Evolutionary conservation across 2,113 vertebrate genomes (phyloP), one percentile per base, ranked within the genome.

Genomic region (Festucalex cinctus): DNA sequence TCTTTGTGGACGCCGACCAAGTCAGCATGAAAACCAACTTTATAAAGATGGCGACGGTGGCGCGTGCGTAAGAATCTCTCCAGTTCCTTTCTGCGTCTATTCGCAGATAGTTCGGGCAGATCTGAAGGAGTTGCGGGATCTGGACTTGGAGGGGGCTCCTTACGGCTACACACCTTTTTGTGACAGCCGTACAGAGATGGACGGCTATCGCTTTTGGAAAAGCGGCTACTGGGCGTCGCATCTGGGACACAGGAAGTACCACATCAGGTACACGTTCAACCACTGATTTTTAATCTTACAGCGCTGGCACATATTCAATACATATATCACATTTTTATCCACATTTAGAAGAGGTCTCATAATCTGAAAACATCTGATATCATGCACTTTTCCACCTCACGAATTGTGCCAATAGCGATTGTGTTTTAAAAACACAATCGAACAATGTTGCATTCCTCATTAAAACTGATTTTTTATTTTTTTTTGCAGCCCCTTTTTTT

Each of bases 1-100:
- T 99, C 87, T 98, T 99, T 88, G 96, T 99, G 0, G 97, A 99
- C 66, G 97, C 97, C 19, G 96, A 98, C 84, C 97, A 98, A 95
- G 97, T 96, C 89, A 73, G 54, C 9, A 43, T 73, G 37, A 54
- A 48, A 54, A 28, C 5, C 37, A 36, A 49, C 37, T 14, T 66
- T 19, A 43, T 14, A 48, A 41, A 22, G 10, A 41, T 13, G 20
- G 59, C 2, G 9, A n/a, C 58, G 9, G 19, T 35, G 16, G 28
- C 3, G 13, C 2, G 2, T 9, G 13, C 2, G 2, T 6, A 7
- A 9, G 60, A 43, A 14, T 61, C n/a, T 13, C 4, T 6, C 8
- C 1, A 36, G 28, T 32, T 26, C 1, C 22, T 43, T 63, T 35
- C 43, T 63, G 0, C 0, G 43, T 77, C 39, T 71, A 28, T 76